Conservation (phyloP, 2,888 invertebrate species). For the Drosophila neutralis region DNA sequence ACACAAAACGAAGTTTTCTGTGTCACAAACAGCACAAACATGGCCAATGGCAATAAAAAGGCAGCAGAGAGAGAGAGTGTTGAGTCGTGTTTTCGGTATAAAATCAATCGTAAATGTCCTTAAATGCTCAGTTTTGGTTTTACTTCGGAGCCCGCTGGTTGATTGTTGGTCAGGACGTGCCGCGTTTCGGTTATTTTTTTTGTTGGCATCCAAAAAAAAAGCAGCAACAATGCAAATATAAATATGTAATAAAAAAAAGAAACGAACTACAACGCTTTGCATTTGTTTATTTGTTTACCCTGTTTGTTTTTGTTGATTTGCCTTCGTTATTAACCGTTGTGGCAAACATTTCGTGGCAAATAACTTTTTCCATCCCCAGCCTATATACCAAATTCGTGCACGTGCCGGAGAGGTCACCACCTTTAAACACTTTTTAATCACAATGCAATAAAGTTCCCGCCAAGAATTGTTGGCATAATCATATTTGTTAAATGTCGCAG, state of each 20-base stretch:
- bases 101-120: slow-evolving; percentile 81
- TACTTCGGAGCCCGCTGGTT: slow-evolving; percentile 65
- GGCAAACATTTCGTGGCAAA: slow-evolving; percentile 44
- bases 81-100: slow-evolving; percentile 70
- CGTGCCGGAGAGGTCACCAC: slow-evolving; percentile 40
- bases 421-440: slow-evolving; percentile 31
- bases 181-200: slow-evolving; percentile 50
- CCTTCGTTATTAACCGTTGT: slow-evolving; percentile 18
- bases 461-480: slow-evolving; percentile 54
- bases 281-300: slow-evolving; percentile 28
- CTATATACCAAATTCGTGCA: slow-evolving; percentile 36
- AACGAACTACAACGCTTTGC: slow-evolving; percentile 15
- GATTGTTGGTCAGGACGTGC: slow-evolving; percentile 33
- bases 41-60: slow-evolving; percentile 27
- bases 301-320: slow-evolving; percentile 23
- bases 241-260: slow-evolving; percentile 26
- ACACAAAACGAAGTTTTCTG: slow-evolving; percentile 66
- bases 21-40: slow-evolving; percentile 50
- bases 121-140: slow-evolving; percentile 80
- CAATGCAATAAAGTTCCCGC: slow-evolving; percentile 44
- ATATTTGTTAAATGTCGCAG: slow-evolving; percentile 26
- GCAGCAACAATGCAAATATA: slow-evolving; percentile 30
- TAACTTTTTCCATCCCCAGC: slow-evolving; percentile 47
- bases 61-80: slow-evolving; percentile 20
- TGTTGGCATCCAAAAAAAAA: slow-evolving; percentile 40